Evolutionary conservation across 2,113 vertebrate species (phyloP), one percentile per base, ranked within the genome.

Genomic region (Oriolus oriolus): DNA sequence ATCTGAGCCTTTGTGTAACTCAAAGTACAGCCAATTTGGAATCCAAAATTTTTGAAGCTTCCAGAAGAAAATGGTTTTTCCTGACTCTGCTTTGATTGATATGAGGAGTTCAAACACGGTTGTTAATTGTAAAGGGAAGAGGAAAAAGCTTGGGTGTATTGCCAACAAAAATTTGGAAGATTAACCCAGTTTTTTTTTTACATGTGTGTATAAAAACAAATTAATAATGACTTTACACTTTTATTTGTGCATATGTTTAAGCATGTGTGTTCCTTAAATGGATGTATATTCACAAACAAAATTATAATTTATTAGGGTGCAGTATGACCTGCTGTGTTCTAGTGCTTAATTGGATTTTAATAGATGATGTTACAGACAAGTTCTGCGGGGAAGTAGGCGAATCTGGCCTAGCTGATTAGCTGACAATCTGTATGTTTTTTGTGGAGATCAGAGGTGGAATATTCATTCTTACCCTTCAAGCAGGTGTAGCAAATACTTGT

Each of bases 181-280:
- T 20, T 20, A 71, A 7, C 6, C 13, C 13, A 41, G 41, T 41
- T 41, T 41, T 41, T 2, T 64, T 76, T 53, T 35, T 24, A 3
- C 20, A 1, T 57, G 1, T 47, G 3, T n/a, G 1, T 37, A 31
- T 24, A 33, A 35, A 68, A 63, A 3, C 4, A n/a, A 33, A 18
- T 12, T 39, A 74, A 47, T 9, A 59, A 65, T n/a, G 31, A 4
- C n/a, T 69, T 4, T 61, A 41, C 4, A 10, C 23, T 63, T 70
- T 65, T 64, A 26, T 52, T 85, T 88, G 22, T 68, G 5, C 37
- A 9, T 49, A 14, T n/a, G 0, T 63, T 70, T 52, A 33, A 47
- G 17, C 1, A 2, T 26, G 6, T 19, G 5, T 24, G 8, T 47
- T 50, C 8, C 35, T 59, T 42, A 60, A 13, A 37, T 39, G 1